Evolutionary conservation across 2,797 vertebrate species (phyloP).

Genomic region (Pelobates cultripes): DNA sequence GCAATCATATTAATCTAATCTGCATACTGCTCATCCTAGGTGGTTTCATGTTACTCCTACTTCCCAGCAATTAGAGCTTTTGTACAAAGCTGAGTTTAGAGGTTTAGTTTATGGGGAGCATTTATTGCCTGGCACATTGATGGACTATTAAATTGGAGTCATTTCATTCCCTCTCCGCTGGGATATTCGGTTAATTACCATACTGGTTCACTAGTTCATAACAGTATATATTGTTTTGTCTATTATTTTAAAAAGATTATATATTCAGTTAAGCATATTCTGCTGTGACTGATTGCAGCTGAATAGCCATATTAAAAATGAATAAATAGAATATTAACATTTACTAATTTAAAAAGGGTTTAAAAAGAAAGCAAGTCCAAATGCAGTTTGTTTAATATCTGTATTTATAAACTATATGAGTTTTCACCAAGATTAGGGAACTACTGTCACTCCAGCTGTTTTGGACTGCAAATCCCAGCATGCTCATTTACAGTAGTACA

Average conservation of each 20-base stretch:
- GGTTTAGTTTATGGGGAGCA: conserved; percentile 44
- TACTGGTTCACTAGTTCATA: conserved; percentile 40
- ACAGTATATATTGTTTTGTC: conserved; percentile 16
- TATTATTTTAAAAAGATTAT: conserved; percentile 28
- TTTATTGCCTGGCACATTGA: conserved; percentile 45
- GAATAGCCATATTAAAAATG: conserved; percentile 22
- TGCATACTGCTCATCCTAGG: conserved; percentile 40
- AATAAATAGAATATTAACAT: conserved; percentile 7
- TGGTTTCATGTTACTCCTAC: conserved; percentile 36
- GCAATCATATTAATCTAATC: conserved; percentile 51
- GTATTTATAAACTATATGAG: no score
- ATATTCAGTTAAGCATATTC: conserved; percentile 29
- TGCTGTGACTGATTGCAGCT: conserved; percentile 19
- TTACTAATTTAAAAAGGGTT: background rate
- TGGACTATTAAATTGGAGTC: conserved; percentile 47
- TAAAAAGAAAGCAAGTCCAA: no score
- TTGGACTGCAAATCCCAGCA: background rate
- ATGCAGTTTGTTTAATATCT: no score
- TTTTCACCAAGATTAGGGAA: no score
- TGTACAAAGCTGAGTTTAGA: conserved; percentile 26
- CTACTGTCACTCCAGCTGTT: no score
- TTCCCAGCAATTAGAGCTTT: conserved; percentile 23
- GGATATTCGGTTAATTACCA: conserved; percentile 43
- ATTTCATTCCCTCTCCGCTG: conserved; percentile 35
- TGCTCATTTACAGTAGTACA: background rate